Evolutionary conservation across 2,888 invertebrate species (phyloP), one percentile per base, ranked within the genome.

Genomic region (Cylloceria caligata): DNA sequence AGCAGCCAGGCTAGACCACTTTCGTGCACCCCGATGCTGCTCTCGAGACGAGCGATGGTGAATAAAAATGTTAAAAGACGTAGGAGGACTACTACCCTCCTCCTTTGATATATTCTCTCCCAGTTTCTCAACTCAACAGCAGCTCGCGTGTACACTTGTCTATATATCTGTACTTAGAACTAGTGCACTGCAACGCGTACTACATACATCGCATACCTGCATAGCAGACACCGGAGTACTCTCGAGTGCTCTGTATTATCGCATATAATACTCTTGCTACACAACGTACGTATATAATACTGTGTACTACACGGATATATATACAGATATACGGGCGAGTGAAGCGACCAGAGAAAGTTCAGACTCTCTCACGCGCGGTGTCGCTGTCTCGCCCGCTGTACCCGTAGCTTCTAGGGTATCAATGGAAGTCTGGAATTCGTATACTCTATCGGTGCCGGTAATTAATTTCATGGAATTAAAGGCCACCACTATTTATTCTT

Each of bases 401-500:
- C 36, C 19, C 60, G 34, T 57, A 16, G 47, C 39, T 45, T 64
- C 39, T 21, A 39, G 47, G 34, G 19, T 78, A 82, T 78, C 78
- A 78, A 78, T 78, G 74, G 45, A 69, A n/a, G 47, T 42, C 21
- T 55, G 78, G 81, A 78, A 78, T 78, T 75, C 62, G 68, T 74
- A 34, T 60, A 60, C 19, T 1, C 7, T 60, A 75, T 78, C 81
- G 74, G 81, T 71, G 71, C 57, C 47, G 60, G 74, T 47, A 82
- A 82, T 82, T 82, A 82, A 78, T 82, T 75, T 60, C 36, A 71
- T 71, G 74, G 57, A 74, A 82, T 77, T 81, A 77, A 68, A 78
- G 72, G 69, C 74, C 74, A 65, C 36, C 34, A 39, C 36, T 5
- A 5, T 39, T 76, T 52, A n/a, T 36, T 68, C 19, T 36, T 45